These are phyloP conservation scores for Trypoxylus dichotomus DNA, from an alignment of 1,140 invertebrate species.

Conservation along the genomic window DNA sequence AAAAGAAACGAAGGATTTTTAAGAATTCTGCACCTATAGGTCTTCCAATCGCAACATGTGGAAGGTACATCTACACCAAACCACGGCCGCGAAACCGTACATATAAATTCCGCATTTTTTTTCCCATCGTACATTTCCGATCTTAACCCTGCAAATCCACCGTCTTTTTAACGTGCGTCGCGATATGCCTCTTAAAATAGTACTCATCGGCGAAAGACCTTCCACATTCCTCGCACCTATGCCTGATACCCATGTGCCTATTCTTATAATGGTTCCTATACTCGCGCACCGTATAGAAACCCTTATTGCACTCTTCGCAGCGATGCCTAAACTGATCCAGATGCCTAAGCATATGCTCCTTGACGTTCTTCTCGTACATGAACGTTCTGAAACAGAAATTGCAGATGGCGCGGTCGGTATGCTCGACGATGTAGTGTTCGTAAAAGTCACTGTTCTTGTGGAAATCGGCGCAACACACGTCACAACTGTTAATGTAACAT, in stretches of 20 bases:
- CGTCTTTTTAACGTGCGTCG: constrained; percentile 55
- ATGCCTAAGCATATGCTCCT: constrained; percentile 47
- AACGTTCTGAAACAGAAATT: constrained; percentile 52
- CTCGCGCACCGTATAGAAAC: constrained; percentile 52
- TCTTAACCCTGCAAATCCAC: not conserved
- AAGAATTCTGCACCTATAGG: no score
- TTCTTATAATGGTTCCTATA: constrained; percentile 54
- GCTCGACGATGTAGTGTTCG: constrained; percentile 52
- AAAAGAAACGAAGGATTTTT: no score
- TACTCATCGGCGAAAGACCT: constrained; percentile 65
- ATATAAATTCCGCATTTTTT: no score
- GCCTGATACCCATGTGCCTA: constrained; percentile 51
- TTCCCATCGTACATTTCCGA: not conserved
- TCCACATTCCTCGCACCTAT: constrained; percentile 60
- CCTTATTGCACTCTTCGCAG: constrained; percentile 51
- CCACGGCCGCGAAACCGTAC: no score
- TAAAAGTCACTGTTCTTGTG: constrained; percentile 56
- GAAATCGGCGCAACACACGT: constrained; percentile 57
- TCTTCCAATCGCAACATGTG: no score
- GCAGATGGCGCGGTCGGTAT: constrained; percentile 50
- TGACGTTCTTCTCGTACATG: constrained; percentile 53
- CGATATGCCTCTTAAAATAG: constrained; percentile 62
- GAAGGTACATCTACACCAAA: no score
- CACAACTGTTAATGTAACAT: constrained; percentile 54
- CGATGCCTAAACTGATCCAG: constrained; percentile 51